Evolutionary conservation across 92 coral and sea anemone species (phyloP).

Genomic region (Umimayanthus kanabou): DNA sequence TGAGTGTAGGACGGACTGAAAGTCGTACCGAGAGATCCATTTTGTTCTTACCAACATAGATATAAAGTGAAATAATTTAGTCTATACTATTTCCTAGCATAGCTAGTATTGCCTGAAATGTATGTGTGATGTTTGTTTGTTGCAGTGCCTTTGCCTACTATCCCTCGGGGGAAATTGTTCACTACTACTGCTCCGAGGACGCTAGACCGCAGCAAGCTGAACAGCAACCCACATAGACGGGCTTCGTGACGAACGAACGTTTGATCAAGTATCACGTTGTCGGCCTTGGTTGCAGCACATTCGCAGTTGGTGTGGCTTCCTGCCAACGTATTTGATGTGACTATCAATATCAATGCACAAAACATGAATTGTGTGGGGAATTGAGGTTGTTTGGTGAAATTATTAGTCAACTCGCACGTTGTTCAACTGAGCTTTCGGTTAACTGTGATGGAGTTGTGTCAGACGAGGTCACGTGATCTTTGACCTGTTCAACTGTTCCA

Average conservation of each 20-base stretch:
- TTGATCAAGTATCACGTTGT: neutral
- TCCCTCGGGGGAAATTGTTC: conserved; percentile 94
- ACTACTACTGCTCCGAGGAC: conserved; percentile 90
- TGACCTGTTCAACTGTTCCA: too few relatives aligned
- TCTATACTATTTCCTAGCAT: too few relatives aligned
- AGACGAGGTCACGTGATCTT: too few relatives aligned
- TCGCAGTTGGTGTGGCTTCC: neutral
- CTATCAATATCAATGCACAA: neutral
- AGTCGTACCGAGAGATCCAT: too few relatives aligned
- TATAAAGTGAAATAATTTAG: too few relatives aligned
- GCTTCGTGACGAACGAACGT: neutral
- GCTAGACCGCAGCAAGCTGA: conserved; percentile 54
- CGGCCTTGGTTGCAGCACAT: neutral
- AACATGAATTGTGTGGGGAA: neutral
- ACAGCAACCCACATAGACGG: conserved; percentile 15
- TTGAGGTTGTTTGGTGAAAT: neutral
- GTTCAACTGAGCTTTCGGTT: neutral
- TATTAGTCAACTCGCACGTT: neutral
- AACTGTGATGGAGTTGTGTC: too few relatives aligned
- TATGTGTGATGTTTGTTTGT: neutral
- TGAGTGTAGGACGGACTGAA: too few relatives aligned
- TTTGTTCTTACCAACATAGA: too few relatives aligned
- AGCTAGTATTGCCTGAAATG: too few relatives aligned
- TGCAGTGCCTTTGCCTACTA: conserved; percentile 95
- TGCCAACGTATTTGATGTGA: neutral